Conservation (phyloP, 2,113 vertebrate species). For the Emydura subglobosa region DNA sequence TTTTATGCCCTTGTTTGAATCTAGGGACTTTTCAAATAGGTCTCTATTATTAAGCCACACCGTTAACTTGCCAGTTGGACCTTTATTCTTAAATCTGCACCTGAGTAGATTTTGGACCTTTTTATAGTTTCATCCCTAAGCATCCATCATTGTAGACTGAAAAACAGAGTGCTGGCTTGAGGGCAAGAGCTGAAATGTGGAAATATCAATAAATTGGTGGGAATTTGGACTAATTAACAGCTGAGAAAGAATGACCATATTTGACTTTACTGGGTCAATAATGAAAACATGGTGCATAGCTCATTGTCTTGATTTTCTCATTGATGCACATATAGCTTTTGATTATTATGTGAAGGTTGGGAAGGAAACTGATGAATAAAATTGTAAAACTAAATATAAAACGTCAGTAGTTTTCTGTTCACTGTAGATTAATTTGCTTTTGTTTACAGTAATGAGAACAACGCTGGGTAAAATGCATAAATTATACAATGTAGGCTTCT, state of each 20-base stretch:
- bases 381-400: background rate
- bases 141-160: background rate
- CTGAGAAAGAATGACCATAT: background rate
- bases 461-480: background rate
- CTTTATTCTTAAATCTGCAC: background rate
- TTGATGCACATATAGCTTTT: background rate
- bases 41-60: background rate
- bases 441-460: constrained; percentile 12
- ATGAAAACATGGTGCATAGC: background rate
- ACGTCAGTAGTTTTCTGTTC: background rate
- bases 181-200: background rate
- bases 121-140: background rate
- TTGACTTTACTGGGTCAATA: background rate
- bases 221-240: background rate
- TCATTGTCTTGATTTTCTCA: background rate
- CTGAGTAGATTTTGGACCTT: fast-evolving
- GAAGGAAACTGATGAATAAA: background rate
- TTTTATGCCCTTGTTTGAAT: fast-evolving
- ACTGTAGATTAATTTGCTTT: constrained; percentile 15
- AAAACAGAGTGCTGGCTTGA: fast-evolving
- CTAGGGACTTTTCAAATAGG: background rate
- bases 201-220: background rate
- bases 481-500: constrained; percentile 13
- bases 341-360: background rate
- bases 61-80: background rate